Percentiles rank a stretch among this genome's conserved stretches.
These are phyloP conservation scores for Acheta domesticus DNA, from an alignment of 2,888 invertebrate species.

Conservation along the genomic window DNA sequence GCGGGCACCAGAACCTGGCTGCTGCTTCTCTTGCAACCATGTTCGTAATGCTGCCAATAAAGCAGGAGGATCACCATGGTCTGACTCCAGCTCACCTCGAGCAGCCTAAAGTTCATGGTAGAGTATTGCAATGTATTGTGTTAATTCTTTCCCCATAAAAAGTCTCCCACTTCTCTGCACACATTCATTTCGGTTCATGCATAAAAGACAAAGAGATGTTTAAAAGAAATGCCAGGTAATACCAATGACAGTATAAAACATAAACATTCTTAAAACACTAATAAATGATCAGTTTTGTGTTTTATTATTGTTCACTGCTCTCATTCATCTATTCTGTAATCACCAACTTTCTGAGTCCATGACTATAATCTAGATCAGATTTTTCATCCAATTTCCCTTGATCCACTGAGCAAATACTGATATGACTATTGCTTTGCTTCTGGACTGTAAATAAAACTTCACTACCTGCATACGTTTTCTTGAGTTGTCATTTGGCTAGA, in stretches of 20 bases:
- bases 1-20: conserved; percentile 49
- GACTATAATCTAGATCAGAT: no score
- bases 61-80: conserved; percentile 94
- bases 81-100: conserved; percentile 78
- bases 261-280: conserved; percentile 25
- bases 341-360: not conserved
- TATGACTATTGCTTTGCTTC: not conserved
- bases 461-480: no score
- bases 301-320: not conserved
- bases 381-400: no score
- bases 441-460: not conserved
- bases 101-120: conserved; percentile 54
- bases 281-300: conserved; percentile 19
- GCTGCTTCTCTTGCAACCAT: conserved; percentile 76
- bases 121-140: not conserved
- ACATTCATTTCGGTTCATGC: not conserved
- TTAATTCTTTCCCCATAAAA: not conserved
- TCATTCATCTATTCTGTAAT: no score
- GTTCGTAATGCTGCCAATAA: conserved; percentile 81
- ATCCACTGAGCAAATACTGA: no score
- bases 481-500: no score
- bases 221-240: not conserved
- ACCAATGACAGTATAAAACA: no score
- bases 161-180: conserved; percentile 5
- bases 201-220: conserved; percentile 2